Percentiles rank a stretch among this genome's conserved stretches.
Evolutionary conservation across 2,113 vertebrate genomes (phyloP).

Genomic region (Microtus oregoni): DNA sequence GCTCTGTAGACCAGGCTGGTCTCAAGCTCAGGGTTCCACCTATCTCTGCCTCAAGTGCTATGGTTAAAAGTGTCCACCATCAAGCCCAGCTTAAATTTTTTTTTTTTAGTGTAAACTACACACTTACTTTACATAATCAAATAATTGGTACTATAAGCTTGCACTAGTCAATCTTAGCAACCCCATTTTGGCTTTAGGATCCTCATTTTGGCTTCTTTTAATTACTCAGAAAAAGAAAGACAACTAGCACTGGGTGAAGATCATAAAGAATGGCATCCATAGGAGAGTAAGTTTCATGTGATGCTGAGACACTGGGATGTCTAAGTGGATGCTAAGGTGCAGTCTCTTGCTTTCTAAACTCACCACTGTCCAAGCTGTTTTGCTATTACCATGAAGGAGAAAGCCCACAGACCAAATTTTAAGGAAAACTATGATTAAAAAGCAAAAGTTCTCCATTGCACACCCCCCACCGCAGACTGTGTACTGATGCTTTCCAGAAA

Average conservation of each 20-base stretch:
- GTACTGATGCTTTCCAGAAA: background rate
- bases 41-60: background rate
- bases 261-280: background rate
- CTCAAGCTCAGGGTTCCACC: background rate
- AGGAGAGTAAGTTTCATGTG: background rate
- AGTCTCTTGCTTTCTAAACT: background rate
- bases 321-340: background rate
- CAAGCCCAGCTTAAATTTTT: background rate
- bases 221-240: background rate
- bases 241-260: background rate
- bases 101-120: background rate
- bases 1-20: background rate
- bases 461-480: background rate
- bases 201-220: slow-evolving; percentile 44
- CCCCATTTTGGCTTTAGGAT: background rate
- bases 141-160: background rate
- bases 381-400: background rate
- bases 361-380: background rate
- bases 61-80: background rate
- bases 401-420: background rate
- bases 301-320: background rate
- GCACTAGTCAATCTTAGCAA: slow-evolving; percentile 26
- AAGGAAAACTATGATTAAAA: slow-evolving; percentile 1
- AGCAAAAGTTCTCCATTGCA: background rate
- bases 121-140: slow-evolving; percentile 21